Conservation (phyloP, 2,113 vertebrate genomes). For the Psittacula cyanocephala region DNA sequence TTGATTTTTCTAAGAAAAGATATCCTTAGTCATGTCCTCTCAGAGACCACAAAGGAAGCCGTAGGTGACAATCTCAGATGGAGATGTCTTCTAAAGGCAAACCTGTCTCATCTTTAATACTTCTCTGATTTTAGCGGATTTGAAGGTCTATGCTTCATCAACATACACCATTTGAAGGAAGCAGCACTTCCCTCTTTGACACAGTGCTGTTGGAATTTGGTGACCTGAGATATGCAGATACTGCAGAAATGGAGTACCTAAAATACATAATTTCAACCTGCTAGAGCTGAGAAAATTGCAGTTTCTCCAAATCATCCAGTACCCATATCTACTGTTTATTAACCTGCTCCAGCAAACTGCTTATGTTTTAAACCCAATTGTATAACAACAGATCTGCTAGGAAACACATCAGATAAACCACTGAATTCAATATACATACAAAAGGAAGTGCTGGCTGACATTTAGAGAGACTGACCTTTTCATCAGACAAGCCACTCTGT, state of each 20-base stretch:
- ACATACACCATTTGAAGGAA: neutral
- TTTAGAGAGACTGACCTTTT: conserved; percentile 40
- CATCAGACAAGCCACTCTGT: neutral
- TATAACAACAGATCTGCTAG: neutral
- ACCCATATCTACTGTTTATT: neutral
- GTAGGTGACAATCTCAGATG: neutral
- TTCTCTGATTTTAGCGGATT: neutral
- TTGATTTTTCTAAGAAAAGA: neutral
- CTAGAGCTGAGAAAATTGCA: neutral
- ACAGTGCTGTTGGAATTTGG: neutral
- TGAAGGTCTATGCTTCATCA: neutral
- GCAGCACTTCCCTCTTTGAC: neutral
- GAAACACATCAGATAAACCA: conserved; percentile 10
- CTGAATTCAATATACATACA: neutral
- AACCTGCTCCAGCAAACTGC: neutral
- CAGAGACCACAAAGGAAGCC: neutral
- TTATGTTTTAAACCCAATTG: neutral
- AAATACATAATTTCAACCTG: neutral
- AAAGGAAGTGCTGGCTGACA: conserved; percentile 27
- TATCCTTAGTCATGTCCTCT: neutral
- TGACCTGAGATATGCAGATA: neutral
- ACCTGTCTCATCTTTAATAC: neutral
- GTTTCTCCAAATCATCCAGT: neutral
- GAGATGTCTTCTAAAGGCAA: neutral
- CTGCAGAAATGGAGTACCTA: neutral